Percentiles rank a stretch among this genome's conserved stretches.
Conservation (phyloP, 1,140 invertebrate species). For the Chironomus tepperi region DNA sequence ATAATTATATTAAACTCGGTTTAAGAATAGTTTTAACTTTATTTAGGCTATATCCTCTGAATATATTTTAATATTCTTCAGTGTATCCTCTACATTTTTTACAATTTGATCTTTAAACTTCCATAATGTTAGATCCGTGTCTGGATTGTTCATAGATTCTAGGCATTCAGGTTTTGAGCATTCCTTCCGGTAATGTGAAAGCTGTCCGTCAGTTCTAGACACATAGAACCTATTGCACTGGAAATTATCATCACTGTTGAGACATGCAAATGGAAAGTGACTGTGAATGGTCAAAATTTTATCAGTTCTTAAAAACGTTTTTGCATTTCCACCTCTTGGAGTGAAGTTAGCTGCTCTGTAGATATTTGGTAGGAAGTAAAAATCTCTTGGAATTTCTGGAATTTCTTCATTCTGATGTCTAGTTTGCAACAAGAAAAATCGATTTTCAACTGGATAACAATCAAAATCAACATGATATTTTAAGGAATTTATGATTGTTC, state of each 20-base stretch:
- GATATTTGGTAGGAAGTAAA: slow-evolving; percentile 49
- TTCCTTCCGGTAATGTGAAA: slow-evolving; percentile 62
- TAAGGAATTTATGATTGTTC: neutral
- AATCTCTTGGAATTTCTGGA: neutral
- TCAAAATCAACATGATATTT: neutral
- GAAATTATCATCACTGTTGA: slow-evolving; percentile 42
- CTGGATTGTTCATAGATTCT: neutral
- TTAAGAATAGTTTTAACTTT: too few species aligned
- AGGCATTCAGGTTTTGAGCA: slow-evolving; percentile 41
- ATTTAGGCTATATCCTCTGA: too few species aligned
- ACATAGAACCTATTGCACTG: slow-evolving; percentile 55
- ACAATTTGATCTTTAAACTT: neutral
- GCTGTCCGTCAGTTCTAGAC: slow-evolving; percentile 52
- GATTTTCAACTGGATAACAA: neutral
- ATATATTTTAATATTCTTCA: neutral
- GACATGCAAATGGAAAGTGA: slow-evolving; percentile 59
- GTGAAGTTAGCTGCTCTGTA: slow-evolving; percentile 60
- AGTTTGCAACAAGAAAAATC: neutral
- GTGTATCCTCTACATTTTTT: neutral
- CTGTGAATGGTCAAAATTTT: slow-evolving; percentile 59
- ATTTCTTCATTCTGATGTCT: neutral
- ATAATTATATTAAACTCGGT: too few species aligned
- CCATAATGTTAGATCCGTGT: neutral
- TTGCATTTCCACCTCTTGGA: slow-evolving; percentile 60
- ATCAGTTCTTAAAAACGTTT: slow-evolving; percentile 63